Evolutionary conservation across 1,140 invertebrate species (phyloP).

Genomic region (Megalopta genalis): DNA sequence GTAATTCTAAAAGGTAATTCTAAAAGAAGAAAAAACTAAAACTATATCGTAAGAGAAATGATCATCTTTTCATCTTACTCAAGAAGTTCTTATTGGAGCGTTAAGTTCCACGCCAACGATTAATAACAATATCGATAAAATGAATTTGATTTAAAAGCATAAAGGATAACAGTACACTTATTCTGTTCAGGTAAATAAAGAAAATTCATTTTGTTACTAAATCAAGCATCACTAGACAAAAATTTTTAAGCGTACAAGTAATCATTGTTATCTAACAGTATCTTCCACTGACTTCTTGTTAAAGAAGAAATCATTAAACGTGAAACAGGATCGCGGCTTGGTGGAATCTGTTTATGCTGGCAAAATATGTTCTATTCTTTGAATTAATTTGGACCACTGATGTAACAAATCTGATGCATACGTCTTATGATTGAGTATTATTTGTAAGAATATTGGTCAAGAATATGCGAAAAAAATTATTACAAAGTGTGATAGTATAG

Average conservation of each 20-base stretch:
- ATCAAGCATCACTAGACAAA: constrained; percentile 1
- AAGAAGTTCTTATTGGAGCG: background rate
- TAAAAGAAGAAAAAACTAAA: constrained; percentile 9
- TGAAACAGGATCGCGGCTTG: constrained; percentile 1
- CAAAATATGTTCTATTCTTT: constrained; percentile 41
- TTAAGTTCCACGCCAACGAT: constrained; percentile 22
- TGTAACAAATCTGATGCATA: constrained; percentile 40
- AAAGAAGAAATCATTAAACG: background rate
- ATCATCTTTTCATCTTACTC: background rate
- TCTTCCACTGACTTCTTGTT: background rate
- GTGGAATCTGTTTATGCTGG: constrained; percentile 20
- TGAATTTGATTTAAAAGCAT: constrained; percentile 4
- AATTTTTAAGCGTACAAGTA: background rate
- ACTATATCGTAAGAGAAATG: constrained; percentile 16
- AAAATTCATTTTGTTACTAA: constrained; percentile 9
- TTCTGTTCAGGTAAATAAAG: constrained; percentile 1
- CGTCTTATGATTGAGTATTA: constrained; percentile 41
- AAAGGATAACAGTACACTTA: constrained; percentile 3
- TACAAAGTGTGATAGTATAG: constrained; percentile 40
- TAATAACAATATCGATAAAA: constrained; percentile 13
- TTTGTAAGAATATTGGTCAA: constrained; percentile 52
- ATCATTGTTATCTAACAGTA: background rate
- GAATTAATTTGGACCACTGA: constrained; percentile 58
- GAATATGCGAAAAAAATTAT: constrained; percentile 43
- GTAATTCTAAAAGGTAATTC: constrained; percentile 17